phyloP scores from a whole-genome alignment of 2,888 invertebrate genomes.

The Xanthia togata region DNA sequence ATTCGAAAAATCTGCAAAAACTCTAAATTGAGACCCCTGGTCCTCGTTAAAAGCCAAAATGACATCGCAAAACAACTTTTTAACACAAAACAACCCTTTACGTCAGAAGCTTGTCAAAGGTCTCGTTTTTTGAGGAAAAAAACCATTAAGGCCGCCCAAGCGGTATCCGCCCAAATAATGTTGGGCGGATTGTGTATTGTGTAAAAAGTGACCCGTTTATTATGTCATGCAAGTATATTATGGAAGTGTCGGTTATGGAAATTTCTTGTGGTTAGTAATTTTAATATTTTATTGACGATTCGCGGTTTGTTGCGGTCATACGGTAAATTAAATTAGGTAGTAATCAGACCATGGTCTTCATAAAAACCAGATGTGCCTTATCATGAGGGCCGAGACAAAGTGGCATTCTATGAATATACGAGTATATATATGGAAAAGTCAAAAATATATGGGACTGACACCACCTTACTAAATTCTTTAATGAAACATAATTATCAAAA shows the following conservation, averaged over 20 bases:
- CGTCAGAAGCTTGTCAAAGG: conserved; percentile 61
- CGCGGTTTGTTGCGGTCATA: background rate
- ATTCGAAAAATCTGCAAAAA: conserved; percentile 53
- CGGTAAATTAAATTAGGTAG: background rate
- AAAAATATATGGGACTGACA: no score
- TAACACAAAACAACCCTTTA: conserved; percentile 60
- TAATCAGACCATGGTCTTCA: background rate
- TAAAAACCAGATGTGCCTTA: background rate
- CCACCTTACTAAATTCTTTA: no score
- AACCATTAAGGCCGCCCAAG: conserved; percentile 45
- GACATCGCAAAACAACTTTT: conserved; percentile 63
- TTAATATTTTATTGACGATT: background rate
- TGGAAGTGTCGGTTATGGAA: conserved; percentile 9
- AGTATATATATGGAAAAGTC: no score
- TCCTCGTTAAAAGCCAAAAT: conserved; percentile 60
- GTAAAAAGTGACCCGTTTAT: conserved; percentile 60
- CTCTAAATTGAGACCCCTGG: conserved; percentile 48
- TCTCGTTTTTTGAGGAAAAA: conserved; percentile 50
- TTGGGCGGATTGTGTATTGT: conserved; percentile 46
- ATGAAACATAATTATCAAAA: no score
- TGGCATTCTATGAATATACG: background rate
- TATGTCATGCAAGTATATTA: conserved; percentile 48
- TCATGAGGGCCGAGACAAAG: background rate
- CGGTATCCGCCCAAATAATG: conserved; percentile 57
- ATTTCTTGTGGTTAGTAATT: conserved; percentile 6